These are phyloP conservation scores for Pelecanus crispus DNA, from an alignment of 2,113 vertebrate genomes.

Conservation along the genomic window DNA sequence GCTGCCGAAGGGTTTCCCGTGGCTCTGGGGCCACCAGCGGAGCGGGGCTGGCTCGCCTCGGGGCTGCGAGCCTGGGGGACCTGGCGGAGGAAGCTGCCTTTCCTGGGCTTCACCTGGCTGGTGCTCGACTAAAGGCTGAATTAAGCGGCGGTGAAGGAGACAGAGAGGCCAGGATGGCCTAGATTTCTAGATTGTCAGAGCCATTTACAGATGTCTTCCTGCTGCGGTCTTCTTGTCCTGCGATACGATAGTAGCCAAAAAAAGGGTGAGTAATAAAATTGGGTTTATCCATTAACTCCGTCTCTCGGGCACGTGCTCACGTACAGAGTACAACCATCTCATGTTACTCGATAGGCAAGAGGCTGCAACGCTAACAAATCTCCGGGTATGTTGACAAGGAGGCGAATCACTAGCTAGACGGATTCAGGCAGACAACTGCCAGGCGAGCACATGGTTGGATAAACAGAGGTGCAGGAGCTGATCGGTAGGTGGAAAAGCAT, in stretches of 20 bases:
- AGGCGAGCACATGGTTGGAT: neutral
- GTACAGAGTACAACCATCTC: neutral
- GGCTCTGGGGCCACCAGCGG: neutral
- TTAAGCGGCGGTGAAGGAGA: neutral
- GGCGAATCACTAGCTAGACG: neutral
- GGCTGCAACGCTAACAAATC: neutral
- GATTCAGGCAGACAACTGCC: neutral
- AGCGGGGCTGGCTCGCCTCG: rapidly evolving
- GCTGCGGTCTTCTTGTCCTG: neutral
- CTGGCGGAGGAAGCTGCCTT: rapidly evolving
- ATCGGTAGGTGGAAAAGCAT: neutral
- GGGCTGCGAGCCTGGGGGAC: neutral
- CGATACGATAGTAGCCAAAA: neutral
- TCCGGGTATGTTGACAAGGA: neutral
- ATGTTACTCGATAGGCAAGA: neutral
- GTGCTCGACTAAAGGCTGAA: neutral
- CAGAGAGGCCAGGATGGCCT: neutral
- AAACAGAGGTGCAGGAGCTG: neutral
- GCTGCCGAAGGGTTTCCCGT: neutral
- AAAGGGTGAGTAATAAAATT: neutral
- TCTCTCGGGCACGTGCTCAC: neutral
- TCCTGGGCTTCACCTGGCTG: neutral
- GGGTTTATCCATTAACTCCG: neutral
- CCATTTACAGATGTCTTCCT: neutral
- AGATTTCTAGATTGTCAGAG: neutral